phyloP scores from a whole-genome alignment of 2,888 invertebrate genomes.

The Caenorhabditis parvicauda region DNA sequence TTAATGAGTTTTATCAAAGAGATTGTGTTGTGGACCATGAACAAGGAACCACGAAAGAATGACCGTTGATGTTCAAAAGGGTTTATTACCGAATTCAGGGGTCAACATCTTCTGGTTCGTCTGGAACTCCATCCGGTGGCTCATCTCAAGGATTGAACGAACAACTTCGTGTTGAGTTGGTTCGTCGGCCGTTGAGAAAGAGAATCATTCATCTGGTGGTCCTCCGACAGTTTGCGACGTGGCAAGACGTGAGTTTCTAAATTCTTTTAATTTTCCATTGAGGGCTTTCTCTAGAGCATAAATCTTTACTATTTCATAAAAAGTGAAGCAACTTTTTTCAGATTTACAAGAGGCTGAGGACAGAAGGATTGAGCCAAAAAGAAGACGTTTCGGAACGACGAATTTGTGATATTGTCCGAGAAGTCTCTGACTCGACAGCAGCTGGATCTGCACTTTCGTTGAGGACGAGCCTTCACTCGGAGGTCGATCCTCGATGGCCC shows the following conservation, averaged over 20 bases:
- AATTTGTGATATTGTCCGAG: conserved; percentile 22
- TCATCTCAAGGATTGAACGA: too few species aligned
- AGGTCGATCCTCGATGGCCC: conserved; percentile 43
- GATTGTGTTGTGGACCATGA: too few species aligned
- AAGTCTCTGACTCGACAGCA: conserved; percentile 23
- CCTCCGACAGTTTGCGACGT: conserved; percentile 32
- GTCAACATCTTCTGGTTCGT: too few species aligned
- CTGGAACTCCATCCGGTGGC: conserved; percentile 12
- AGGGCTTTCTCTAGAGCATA: too few species aligned
- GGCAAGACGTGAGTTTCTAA: conserved; percentile 25
- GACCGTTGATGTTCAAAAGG: too few species aligned
- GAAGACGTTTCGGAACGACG: conserved; percentile 12
- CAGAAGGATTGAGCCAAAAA: conserved; percentile 35
- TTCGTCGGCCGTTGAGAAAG: conserved; percentile 30
- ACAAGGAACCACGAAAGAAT: too few species aligned
- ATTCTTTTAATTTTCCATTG: not conserved
- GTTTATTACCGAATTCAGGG: too few species aligned
- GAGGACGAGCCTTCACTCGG: conserved; percentile 14
- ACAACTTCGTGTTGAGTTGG: too few species aligned
- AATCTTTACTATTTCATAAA: too few species aligned
- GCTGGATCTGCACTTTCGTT: conserved; percentile 6
- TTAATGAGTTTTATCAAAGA: too few species aligned
- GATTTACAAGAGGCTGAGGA: conserved; percentile 26
- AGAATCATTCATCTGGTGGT: conserved; percentile 45
- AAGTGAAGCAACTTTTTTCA: not conserved